A percentile compares a stretch with the other conserved stretches of the same genome.
Conservation (phyloP, 2,113 vertebrate species). For the Syngnathus typhle region DNA sequence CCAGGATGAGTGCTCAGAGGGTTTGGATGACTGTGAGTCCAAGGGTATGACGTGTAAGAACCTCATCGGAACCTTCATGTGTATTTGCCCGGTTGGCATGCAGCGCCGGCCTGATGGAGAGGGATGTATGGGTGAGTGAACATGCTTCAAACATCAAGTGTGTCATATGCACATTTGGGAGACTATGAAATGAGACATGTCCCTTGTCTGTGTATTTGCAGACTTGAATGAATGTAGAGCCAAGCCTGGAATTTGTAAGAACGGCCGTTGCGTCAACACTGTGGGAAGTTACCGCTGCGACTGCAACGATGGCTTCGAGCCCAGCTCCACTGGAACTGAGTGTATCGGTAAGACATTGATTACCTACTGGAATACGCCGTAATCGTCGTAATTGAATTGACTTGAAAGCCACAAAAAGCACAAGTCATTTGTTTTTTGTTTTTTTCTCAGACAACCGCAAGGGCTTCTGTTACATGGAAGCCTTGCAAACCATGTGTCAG, state of each 20-base stretch:
- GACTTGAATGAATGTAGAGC: conserved; percentile 87
- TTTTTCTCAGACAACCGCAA: conserved; percentile 77
- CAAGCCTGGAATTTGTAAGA: conserved; percentile 84
- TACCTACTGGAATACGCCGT: neutral
- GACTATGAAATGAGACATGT: no score
- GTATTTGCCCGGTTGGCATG: conserved; percentile 85
- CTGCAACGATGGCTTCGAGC: conserved; percentile 84
- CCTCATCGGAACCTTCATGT: conserved; percentile 87
- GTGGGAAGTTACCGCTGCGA: conserved; percentile 87
- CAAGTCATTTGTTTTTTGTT: neutral
- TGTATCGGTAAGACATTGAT: conserved; percentile 78
- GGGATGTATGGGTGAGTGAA: conserved; percentile 81
- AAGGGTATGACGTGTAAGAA: conserved; percentile 92
- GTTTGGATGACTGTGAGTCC: conserved; percentile 81
- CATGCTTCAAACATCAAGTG: neutral
- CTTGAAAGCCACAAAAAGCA: neutral
- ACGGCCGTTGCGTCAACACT: conserved; percentile 84
- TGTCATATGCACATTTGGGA: neutral
- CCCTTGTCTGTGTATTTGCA: conserved; percentile 27
- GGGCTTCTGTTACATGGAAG: conserved; percentile 86
- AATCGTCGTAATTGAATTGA: neutral
- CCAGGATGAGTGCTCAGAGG: conserved; percentile 83
- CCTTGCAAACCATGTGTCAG: conserved; percentile 87
- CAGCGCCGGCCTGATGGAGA: conserved; percentile 79
- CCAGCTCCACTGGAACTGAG: conserved; percentile 79